Percentiles rank a stretch among this genome's conserved stretches.
Evolutionary conservation across 2,797 vertebrate species (phyloP).

Genomic region (Spinus pinus): DNA sequence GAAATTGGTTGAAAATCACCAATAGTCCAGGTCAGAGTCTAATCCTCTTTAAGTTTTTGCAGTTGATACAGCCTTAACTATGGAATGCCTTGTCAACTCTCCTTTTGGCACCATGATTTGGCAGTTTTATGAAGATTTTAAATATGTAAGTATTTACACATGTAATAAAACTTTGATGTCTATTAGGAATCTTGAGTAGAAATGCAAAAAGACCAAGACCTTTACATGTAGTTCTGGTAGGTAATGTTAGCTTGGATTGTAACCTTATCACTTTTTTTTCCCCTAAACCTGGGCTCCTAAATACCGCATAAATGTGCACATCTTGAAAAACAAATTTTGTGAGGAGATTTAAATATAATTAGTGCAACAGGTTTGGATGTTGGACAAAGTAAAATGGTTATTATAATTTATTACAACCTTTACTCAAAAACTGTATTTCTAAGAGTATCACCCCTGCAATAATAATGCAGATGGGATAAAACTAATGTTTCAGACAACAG

Average conservation of each 20-base stretch:
- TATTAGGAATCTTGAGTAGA: not conserved
- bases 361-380: not conserved
- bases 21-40: not conserved
- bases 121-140: not conserved
- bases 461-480: not conserved
- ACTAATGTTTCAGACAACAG: not conserved
- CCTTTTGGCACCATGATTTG: not conserved
- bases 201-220: not conserved
- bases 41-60: not conserved
- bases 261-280: not conserved
- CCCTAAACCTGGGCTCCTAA: fast-evolving
- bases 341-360: not conserved
- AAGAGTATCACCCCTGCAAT: not conserved
- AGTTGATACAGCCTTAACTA: not conserved
- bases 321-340: not conserved
- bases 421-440: not conserved
- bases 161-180: not conserved
- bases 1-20: not conserved
- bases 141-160: not conserved
- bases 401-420: not conserved
- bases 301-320: not conserved
- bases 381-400: not conserved
- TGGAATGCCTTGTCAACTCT: not conserved
- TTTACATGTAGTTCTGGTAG: not conserved
- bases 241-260: not conserved